Conservation (phyloP, 2,113 vertebrate genomes). For the Myiopsitta monachus region DNA sequence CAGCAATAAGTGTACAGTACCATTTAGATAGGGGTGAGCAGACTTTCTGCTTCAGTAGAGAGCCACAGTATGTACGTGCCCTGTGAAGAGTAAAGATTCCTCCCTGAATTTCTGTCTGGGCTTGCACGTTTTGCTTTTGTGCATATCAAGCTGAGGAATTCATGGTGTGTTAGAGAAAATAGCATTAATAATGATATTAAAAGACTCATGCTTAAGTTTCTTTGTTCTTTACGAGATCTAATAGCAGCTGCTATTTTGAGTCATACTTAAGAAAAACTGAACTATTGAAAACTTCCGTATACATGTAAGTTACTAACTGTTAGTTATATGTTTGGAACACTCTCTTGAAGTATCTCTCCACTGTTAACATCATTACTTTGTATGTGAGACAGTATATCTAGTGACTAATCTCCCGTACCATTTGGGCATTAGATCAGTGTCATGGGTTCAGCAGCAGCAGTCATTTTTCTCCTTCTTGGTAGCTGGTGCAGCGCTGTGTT, state of each 20-base stretch:
- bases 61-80: neutral
- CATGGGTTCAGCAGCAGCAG: no score
- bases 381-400: neutral
- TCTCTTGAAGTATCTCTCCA: neutral
- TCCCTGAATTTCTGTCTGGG: neutral
- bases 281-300: neutral
- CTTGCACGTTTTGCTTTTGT: neutral
- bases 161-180: neutral
- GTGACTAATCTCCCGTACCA: neutral
- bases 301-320: neutral
- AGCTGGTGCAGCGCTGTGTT: no score
- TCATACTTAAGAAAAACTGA: neutral
- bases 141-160: neutral
- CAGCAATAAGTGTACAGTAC: neutral
- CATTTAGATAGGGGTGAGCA: neutral
- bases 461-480: no score
- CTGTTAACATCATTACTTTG: neutral
- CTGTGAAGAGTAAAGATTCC: neutral
- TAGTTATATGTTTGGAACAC: neutral
- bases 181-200: neutral
- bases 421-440: neutral
- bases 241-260: slow-evolving; percentile 9
- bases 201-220: neutral
- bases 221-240: neutral
- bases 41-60: neutral